Percentiles rank a stretch among this genome's conserved stretches.
Conservation (phyloP, 2,113 vertebrate species). For the Cygnus buccinator region DNA sequence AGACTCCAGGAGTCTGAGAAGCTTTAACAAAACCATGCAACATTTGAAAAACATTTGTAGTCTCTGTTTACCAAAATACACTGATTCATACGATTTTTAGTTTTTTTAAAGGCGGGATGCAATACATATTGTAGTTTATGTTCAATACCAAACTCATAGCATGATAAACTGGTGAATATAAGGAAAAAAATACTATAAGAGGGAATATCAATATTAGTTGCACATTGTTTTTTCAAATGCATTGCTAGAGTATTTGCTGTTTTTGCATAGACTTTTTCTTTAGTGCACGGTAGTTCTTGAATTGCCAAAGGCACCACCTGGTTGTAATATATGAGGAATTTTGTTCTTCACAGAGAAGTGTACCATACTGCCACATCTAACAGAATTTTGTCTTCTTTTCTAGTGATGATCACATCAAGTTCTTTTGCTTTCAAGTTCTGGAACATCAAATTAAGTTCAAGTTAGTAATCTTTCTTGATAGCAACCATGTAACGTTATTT, state of each 20-base stretch:
- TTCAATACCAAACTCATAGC: not conserved
- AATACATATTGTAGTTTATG: not conserved
- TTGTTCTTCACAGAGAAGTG: not conserved
- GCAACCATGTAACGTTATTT: not conserved
- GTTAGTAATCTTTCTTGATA: slow-evolving; percentile 76
- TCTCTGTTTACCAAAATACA: not conserved
- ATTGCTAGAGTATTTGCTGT: not conserved
- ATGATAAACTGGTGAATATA: not conserved
- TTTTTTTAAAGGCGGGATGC: not conserved
- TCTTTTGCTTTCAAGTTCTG: slow-evolving; percentile 98
- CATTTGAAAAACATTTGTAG: not conserved
- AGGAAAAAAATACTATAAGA: not conserved
- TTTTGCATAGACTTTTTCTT: not conserved
- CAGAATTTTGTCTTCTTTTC: slow-evolving; percentile 11
- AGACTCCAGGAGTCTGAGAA: no score
- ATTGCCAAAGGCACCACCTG: not conserved
- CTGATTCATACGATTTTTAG: not conserved
- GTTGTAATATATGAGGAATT: not conserved
- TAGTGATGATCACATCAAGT: slow-evolving; percentile 98
- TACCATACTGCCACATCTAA: not conserved
- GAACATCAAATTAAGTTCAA: slow-evolving; percentile 98
- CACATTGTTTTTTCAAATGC: not conserved
- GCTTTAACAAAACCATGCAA: not conserved
- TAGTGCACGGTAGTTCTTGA: not conserved
- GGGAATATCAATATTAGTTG: not conserved